phyloP scores from a whole-genome alignment of 2,888 invertebrate genomes.

The Argyra leucocephala region DNA sequence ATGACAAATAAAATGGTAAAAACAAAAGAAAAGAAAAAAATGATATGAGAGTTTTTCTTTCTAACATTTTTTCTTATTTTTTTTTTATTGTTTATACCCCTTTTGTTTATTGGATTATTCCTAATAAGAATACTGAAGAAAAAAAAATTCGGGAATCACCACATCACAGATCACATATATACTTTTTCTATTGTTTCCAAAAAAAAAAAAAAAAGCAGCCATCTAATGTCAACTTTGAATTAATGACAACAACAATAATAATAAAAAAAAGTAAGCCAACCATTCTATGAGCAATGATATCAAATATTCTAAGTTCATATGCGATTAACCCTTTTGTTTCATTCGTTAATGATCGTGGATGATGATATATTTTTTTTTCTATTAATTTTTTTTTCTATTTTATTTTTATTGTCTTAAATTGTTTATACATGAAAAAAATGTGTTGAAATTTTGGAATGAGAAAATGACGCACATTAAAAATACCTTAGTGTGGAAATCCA shows the following conservation, averaged over 20 bases:
- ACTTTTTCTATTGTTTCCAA: not conserved
- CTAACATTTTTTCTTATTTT: no score
- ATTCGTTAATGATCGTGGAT: not conserved
- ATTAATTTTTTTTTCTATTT: no score
- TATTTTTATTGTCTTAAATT: no score
- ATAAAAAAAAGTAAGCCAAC: not conserved
- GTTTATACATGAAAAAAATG: no score
- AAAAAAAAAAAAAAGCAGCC: not conserved
- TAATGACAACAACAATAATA: not conserved
- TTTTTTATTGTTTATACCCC: not conserved
- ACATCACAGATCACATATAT: no score
- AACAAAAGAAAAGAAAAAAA: no score
- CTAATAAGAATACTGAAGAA: no score
- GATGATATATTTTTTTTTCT: not conserved
- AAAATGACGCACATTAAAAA: no score
- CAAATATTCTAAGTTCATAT: not conserved
- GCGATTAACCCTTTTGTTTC: constrained; percentile 6
- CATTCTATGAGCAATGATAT: not conserved
- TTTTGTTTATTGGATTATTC: no score
- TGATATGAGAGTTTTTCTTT: no score
- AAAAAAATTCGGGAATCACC: not conserved
- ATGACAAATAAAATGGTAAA: no score
- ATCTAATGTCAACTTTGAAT: not conserved
- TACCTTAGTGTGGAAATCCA: no score
- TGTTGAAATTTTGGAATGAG: not conserved